These are phyloP conservation scores for Hyppa rectilinea DNA, from an alignment of 2,888 invertebrate species.

Conservation along the genomic window DNA sequence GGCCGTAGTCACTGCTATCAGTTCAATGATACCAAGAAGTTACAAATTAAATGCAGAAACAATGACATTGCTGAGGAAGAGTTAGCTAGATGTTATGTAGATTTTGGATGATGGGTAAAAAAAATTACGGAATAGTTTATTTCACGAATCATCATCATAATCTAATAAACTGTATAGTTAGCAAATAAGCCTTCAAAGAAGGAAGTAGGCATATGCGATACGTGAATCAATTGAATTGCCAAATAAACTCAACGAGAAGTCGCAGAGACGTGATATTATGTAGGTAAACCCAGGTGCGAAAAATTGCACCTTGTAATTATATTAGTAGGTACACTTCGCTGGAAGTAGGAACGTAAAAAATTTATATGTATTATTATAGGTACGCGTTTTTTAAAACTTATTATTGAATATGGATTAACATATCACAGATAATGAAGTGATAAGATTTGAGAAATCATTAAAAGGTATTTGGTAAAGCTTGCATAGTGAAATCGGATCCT, in stretches of 20 bases:
- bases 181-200: conserved; percentile 1
- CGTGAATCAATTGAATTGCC: background rate
- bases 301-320: conserved; percentile 27
- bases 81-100: background rate
- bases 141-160: background rate
- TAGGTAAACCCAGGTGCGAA: conserved; percentile 18
- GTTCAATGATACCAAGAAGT: background rate
- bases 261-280: background rate
- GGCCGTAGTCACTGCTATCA: background rate
- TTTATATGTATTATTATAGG: no score
- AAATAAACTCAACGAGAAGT: conserved; percentile 15
- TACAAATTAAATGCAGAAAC: background rate
- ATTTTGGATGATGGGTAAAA: background rate
- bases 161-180: background rate
- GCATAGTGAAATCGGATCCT: background rate
- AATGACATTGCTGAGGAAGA: background rate
- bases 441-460: background rate
- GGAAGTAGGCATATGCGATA: background rate
- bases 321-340: background rate
- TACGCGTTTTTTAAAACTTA: background rate
- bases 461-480: background rate
- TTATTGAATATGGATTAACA: background rate
- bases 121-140: background rate
- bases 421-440: background rate
- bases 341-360: background rate